Conservation (phyloP, 2,113 vertebrate species). For the Ciconia maguari region DNA sequence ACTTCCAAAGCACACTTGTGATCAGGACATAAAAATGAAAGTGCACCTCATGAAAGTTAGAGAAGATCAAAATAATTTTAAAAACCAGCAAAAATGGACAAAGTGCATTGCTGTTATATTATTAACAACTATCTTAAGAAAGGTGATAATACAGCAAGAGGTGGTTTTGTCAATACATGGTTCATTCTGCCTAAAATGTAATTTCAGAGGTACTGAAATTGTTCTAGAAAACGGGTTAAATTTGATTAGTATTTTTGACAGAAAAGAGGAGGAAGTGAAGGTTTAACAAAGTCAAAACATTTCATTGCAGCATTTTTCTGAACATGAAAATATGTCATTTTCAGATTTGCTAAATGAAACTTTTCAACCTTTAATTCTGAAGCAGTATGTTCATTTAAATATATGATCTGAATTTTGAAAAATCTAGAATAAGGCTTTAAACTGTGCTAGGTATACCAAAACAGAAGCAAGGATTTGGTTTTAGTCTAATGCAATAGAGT, state of each 20-base stretch:
- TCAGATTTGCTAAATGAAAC: background rate
- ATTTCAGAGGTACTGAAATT: background rate
- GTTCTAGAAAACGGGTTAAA: background rate
- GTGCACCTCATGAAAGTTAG: background rate
- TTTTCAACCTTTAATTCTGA: constrained; percentile 12
- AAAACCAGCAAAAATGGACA: background rate
- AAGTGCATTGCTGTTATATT: background rate
- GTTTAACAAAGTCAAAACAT: constrained; percentile 35
- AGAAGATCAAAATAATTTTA: background rate
- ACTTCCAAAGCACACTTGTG: background rate
- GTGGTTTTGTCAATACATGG: background rate
- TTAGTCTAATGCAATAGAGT: background rate
- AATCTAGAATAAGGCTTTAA: background rate
- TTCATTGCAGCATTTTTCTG: background rate
- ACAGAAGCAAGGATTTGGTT: background rate
- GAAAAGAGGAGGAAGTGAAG: background rate
- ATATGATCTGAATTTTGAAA: background rate
- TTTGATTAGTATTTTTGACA: constrained; percentile 10
- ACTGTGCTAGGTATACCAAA: background rate
- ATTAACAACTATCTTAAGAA: background rate
- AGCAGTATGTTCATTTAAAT: background rate
- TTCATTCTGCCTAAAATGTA: background rate
- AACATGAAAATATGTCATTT: constrained; percentile 19
- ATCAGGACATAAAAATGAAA: background rate
- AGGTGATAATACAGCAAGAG: background rate